Evolutionary conservation across 2,888 invertebrate species (phyloP), one percentile per base, ranked within the genome.

Genomic region (Alsophila aescularia): DNA sequence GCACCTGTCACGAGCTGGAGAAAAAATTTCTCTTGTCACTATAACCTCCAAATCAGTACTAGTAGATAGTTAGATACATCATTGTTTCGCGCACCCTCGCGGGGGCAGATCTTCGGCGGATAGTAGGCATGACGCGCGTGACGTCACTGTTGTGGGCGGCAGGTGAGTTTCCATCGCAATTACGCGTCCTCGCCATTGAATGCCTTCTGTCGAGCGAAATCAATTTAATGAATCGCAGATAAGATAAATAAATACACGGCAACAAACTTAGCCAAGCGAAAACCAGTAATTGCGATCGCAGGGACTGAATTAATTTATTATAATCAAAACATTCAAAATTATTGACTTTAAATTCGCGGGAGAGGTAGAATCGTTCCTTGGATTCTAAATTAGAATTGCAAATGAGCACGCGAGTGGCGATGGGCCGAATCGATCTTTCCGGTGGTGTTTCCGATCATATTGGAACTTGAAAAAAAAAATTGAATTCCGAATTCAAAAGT

Each of bases 381-480:
- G 37, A 40, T 39, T 51, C 49, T 15, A 44, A 65, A 68, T 67
- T 67, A 67, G 65, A 67, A 66, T 66, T 67, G 66, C 64, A 67
- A 72, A 66, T 72, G 62, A 21, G 36, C 53, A 60, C 50, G 56
- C 62, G 58, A 66, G 69, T 66, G 67, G 70, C 71, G 66, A 77
- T 71, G 73, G 70, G 73, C 75, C 47, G 67, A 79, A 82, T 74
- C 73, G 87, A 87, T 89, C 85, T 73, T 88, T 90, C 89, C 88
- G 85, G 81, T 66, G 66, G 66, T 63, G 64, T 61, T 77, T 76
- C 78, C 77, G 76, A 55, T 66, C 62, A 57, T 69, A 68, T 64
- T 68, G 66, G 67, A 69, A 69, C 61, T 58, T 67, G 54, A 61
- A 67, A 76, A 74, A 75, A 73, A 60, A 58, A 57, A 68, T 77